Percentiles rank a stretch among this genome's conserved stretches.
These are phyloP conservation scores for Condylura cristata DNA, from an alignment of 2,113 vertebrate genomes.

Conservation along the genomic window DNA sequence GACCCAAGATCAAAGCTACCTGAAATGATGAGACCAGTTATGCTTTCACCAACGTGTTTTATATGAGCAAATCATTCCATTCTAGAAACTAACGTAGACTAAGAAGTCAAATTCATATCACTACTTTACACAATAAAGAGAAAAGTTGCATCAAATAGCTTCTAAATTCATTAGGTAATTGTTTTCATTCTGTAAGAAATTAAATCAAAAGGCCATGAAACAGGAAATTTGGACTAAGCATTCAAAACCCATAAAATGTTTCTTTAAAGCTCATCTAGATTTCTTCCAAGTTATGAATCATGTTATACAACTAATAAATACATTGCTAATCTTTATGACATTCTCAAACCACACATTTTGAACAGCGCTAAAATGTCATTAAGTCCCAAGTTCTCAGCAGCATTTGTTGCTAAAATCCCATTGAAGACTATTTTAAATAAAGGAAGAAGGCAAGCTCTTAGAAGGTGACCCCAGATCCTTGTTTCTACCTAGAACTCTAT, in stretches of 20 bases:
- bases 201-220: background rate
- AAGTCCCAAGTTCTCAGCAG: background rate
- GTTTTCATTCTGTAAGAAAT: background rate
- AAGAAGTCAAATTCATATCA: background rate
- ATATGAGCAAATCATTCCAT: background rate
- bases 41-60: background rate
- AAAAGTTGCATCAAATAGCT: background rate
- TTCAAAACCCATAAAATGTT: background rate
- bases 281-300: conserved; percentile 20
- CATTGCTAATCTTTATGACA: background rate
- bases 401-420: background rate
- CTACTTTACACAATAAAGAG: background rate
- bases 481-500: background rate
- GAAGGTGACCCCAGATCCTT: background rate
- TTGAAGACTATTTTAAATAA: background rate
- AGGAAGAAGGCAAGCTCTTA: background rate
- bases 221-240: background rate
- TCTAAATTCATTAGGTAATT: conserved; percentile 13
- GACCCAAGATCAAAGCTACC: background rate
- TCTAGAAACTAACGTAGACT: background rate
- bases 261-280: background rate
- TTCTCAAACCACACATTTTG: background rate
- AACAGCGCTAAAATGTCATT: background rate
- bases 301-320: background rate
- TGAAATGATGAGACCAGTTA: background rate